Base-by-base conservation (phyloP, 2,888 invertebrate species). In the Microctonus brassicae region DNA sequence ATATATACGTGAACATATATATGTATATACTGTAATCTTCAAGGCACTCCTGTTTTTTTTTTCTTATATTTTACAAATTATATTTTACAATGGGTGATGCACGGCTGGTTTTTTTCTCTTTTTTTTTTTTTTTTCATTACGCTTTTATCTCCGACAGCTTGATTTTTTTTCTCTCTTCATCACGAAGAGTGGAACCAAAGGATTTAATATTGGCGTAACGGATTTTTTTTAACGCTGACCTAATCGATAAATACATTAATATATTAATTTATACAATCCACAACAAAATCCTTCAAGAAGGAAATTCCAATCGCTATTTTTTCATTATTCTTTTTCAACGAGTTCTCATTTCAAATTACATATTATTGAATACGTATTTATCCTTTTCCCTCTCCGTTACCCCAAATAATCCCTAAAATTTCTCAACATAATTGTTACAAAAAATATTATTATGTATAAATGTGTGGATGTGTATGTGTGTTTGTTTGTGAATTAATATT, bases 21-120 rank as follows among this genome's bases (percentile, higher is more conserved):
- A 73, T 77, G 68, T 79, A 82, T 83, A 81, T 83, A 82, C 84
- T 82, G 80, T 84, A 84, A 83, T 86, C 83, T 86, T 84, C 84
- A 87, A 87, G 87, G 87, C 87, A 87, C 87, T 87, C 87, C 86
- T 84, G 84, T 86, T 86, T 72, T 73, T 69, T 69, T 61, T 74
- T 70, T 69, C 73, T 66, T 70, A 47, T 62, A 64, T 68, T 58
- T 75, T 75, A 73, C 76, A 74, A 61, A 76, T 74, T 73, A 74
- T 78, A 75, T 78, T 75, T 74, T 77, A 77, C 77, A 76, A 74
- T 70, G 74, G 73, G 74, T 73, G 73, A 75, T 70, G 75, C 11
- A 55, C 55, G 55, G 22, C 26, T 26, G 29, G n/a, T 57, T 24
- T 58, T 65, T 11, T 60, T 61, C 29, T 20, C 10, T n/a, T n/a